Evolutionary conservation across 2,113 vertebrate genomes (phyloP), one percentile per base, ranked within the genome.

Genomic region (Catharus fuscescens): DNA sequence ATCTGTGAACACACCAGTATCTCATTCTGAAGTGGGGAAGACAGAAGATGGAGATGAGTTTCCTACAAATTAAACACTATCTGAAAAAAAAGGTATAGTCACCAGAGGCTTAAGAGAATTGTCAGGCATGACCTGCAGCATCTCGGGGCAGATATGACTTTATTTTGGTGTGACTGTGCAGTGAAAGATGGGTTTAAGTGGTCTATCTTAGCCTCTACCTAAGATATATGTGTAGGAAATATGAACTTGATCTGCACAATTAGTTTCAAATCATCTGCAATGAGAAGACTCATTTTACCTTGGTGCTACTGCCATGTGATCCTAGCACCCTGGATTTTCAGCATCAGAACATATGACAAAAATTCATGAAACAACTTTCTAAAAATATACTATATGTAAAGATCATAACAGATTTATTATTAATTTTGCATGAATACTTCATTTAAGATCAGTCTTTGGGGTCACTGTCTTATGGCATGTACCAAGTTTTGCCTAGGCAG

Each of bases 1-100:
- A 56, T 26, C 29, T 66, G 38, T 32, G 34, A 90, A 11, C 19
- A 12, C 23, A 56, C 10, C 47, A 52, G 12, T 9, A 17, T 23
- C 45, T 80, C 25, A n/a, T 0, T 14, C 16, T 29, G 3, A 53
- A 53, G 25, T 25, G 12, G 3, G 7, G 21, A 66, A 62, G 7
- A 56, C 15, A 44, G 54, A 74, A 18, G 29, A 45, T 14, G 6
- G 6, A 64, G 4, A 42, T 28, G 8, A n/a, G 4, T 26, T 76
- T 80, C 50, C 70, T 61, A 52, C 17, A 53, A 62, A 45, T 15
- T 1, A 85, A 91, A 87, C 18, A 5, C 14, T n/a, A 5, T 19
- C 53, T 60, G 64, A 67, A 87, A 70, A 36, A 59, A 61, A 82
- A 32, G 1, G 7, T 20, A 48, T 4, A 36, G 42, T 53, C 59